These are phyloP conservation scores for Charina bottae DNA, from an alignment of 2,113 vertebrate genomes.

Conservation along the genomic window DNA sequence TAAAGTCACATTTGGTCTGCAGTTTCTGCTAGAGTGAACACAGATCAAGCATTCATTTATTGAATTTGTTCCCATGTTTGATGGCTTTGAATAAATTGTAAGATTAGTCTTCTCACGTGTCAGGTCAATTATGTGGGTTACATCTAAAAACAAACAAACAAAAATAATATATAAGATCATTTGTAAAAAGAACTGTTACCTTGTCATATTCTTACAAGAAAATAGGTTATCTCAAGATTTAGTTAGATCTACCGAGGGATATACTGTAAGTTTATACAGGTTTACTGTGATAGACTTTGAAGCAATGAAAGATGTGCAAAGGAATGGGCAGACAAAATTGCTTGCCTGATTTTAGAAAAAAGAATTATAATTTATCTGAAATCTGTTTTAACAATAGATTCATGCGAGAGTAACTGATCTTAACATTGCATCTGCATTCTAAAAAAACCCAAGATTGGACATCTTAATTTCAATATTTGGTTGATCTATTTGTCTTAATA, in stretches of 20 bases:
- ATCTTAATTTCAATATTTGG: neutral
- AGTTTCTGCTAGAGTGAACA: constrained; percentile 66
- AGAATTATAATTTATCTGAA: neutral
- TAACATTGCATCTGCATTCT: neutral
- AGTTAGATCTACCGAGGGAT: neutral
- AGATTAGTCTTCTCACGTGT: constrained; percentile 72
- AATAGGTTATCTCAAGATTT: neutral
- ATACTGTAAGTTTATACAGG: neutral
- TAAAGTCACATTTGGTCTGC: constrained; percentile 74
- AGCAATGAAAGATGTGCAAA: neutral
- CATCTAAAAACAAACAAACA: constrained; percentile 59
- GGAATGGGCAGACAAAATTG: neutral
- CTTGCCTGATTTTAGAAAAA: neutral
- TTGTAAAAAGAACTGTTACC: neutral
- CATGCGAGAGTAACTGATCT: neutral
- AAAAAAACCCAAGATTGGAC: neutral
- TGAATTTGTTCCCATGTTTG: fast-evolving
- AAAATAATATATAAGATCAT: neutral
- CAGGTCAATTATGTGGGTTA: constrained; percentile 77
- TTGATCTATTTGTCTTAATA: neutral
- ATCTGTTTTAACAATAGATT: neutral
- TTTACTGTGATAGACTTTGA: neutral
- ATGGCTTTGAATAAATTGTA: constrained; percentile 72
- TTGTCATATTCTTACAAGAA: fast-evolving
- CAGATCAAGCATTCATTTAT: constrained; percentile 82